These are phyloP conservation scores for Diplolepis rosae DNA, from an alignment of 2,888 invertebrate genomes.

Conservation along the genomic window DNA sequence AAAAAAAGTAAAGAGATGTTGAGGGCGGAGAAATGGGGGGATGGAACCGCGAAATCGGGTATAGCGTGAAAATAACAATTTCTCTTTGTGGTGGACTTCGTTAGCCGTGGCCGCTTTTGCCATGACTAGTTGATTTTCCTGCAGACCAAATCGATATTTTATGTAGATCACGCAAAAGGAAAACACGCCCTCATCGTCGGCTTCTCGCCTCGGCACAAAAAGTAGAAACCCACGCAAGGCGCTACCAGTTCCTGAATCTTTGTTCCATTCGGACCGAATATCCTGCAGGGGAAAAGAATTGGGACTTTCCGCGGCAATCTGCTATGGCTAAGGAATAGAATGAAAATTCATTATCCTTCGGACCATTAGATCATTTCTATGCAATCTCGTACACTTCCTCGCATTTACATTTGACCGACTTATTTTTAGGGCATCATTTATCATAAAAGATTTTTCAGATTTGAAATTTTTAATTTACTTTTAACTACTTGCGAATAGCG, in stretches of 20 bases:
- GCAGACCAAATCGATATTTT: conserved; percentile 34
- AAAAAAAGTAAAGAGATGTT: conserved; percentile 32
- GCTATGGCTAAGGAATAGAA: not conserved
- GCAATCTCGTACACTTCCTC: not conserved
- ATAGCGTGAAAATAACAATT: conserved; percentile 70
- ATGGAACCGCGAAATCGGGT: conserved; percentile 65
- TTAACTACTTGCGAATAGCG: not conserved
- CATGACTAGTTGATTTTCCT: conserved; percentile 41
- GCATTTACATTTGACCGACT: not conserved
- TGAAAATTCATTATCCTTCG: conserved; percentile 41
- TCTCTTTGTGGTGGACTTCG: conserved; percentile 60
- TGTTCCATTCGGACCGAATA: conserved; percentile 17
- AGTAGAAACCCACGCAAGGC: conserved; percentile 4
- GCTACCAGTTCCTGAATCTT: conserved; percentile 30
- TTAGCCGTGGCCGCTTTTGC: conserved; percentile 8
- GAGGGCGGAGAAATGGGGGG: conserved; percentile 50
- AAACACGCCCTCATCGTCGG: conserved; percentile 37
- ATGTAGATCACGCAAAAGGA: conserved; percentile 41
- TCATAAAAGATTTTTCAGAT: not conserved
- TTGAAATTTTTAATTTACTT: not conserved
- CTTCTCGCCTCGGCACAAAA: conserved; percentile 34
- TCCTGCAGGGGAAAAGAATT: conserved; percentile 6
- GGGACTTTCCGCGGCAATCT: conserved; percentile 10
- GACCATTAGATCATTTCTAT: not conserved
- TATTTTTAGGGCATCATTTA: not conserved